These are phyloP conservation scores for Aspidoscelis tigris DNA, from an alignment of 2,113 vertebrate genomes.

Conservation along the genomic window DNA sequence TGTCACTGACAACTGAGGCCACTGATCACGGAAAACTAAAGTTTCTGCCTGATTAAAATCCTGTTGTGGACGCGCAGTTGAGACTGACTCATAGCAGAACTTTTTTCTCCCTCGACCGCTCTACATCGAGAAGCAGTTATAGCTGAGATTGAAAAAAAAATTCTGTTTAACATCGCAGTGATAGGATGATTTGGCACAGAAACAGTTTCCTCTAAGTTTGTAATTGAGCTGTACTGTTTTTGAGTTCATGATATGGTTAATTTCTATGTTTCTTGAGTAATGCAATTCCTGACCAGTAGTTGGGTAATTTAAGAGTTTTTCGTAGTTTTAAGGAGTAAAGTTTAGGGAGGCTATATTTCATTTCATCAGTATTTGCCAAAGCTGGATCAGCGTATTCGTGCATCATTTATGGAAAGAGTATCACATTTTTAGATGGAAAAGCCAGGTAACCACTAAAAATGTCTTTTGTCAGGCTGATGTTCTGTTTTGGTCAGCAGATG, in stretches of 20 bases:
- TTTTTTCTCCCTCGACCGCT: no score
- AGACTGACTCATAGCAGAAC: no score
- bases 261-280: background rate
- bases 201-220: background rate
- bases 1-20: no score
- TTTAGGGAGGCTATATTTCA: background rate
- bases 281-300: constrained; percentile 18
- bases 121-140: no score
- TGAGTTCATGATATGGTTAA: constrained; percentile 16
- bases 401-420: background rate
- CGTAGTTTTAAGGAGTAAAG: constrained; percentile 17
- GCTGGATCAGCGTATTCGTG: background rate
- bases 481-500: constrained; percentile 6
- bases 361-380: background rate
- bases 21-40: no score
- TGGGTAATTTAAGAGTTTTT: background rate
- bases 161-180: no score
- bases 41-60: no score
- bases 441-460: background rate
- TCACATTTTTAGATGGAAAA: constrained; percentile 11
- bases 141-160: no score
- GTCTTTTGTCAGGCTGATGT: background rate
- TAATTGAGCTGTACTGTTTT: constrained; percentile 30
- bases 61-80: no score
- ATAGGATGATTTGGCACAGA: background rate